These are phyloP conservation scores for Ptychadena robeensis DNA, from an alignment of 2,797 vertebrate species.

Conservation along the genomic window DNA sequence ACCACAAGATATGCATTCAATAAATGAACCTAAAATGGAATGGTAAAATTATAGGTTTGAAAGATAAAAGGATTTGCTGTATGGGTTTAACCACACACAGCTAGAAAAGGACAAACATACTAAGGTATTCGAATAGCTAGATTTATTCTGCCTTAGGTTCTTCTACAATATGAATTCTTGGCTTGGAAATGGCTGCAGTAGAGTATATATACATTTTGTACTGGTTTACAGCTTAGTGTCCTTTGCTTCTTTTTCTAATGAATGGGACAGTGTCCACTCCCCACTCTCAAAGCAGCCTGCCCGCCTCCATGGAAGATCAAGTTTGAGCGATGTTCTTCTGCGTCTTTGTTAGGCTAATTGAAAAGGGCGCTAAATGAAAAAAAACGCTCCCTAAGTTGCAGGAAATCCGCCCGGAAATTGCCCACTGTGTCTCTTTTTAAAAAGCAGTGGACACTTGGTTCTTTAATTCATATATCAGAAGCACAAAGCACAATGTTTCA, in stretches of 20 bases:
- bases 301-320: too few relatives aligned
- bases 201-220: neutral
- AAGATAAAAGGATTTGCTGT: conserved; percentile 64
- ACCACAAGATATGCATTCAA: conserved; percentile 71
- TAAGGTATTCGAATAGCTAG: conserved; percentile 11
- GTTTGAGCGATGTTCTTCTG: too few relatives aligned
- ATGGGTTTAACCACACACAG: conserved; percentile 42
- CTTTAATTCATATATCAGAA: neutral
- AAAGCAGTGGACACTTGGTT: too few relatives aligned
- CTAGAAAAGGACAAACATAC: neutral
- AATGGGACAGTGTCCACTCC: too few relatives aligned
- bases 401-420: too few relatives aligned
- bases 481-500: neutral
- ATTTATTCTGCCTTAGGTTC: neutral
- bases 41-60: conserved; percentile 71
- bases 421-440: too few relatives aligned
- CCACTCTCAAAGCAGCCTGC: too few relatives aligned
- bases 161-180: conserved; percentile 17
- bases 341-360: too few relatives aligned
- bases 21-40: conserved; percentile 71
- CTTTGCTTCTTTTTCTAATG: too few relatives aligned
- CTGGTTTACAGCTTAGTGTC: too few relatives aligned
- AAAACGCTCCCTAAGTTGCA: too few relatives aligned
- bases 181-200: neutral
- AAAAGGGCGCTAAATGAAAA: too few relatives aligned